A percentile compares a stretch with the other conserved stretches of the same genome.
Conservation (phyloP, 2,797 vertebrate species). For the Lycodopsis pacificus region DNA sequence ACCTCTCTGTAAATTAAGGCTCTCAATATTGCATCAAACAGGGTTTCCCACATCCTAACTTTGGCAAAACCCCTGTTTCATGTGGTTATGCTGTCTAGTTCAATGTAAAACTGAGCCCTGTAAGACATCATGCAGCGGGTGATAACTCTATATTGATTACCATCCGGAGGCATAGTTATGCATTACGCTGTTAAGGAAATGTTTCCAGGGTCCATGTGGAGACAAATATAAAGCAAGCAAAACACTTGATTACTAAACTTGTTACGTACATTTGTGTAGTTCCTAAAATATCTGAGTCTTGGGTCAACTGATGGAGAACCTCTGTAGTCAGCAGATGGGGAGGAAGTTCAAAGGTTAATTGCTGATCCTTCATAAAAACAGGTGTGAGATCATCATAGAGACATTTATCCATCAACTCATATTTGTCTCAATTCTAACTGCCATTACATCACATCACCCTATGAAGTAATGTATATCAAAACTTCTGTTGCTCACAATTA, state of each 20-base stretch:
- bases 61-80: slow-evolving; percentile 5
- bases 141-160: slow-evolving; percentile 7
- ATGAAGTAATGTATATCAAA: not conserved
- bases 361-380: not conserved
- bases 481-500: too few species aligned
- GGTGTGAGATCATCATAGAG: not conserved
- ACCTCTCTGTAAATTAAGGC: not conserved
- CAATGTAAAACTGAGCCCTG: not conserved
- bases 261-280: not conserved
- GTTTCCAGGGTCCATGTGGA: slow-evolving; percentile 5
- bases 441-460: not conserved
- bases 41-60: not conserved
- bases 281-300: not conserved
- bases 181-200: not conserved
- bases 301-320: not conserved
- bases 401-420: not conserved
- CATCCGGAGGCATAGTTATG: not conserved
- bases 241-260: slow-evolving; percentile 8
- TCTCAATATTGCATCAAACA: not conserved
- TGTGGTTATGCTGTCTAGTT: not conserved
- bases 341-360: not conserved
- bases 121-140: not conserved
- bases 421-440: not conserved
- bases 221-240: slow-evolving; percentile 12
- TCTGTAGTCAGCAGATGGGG: not conserved